Conservation (phyloP, 2,797 vertebrate genomes). For the Anableps anableps region DNA sequence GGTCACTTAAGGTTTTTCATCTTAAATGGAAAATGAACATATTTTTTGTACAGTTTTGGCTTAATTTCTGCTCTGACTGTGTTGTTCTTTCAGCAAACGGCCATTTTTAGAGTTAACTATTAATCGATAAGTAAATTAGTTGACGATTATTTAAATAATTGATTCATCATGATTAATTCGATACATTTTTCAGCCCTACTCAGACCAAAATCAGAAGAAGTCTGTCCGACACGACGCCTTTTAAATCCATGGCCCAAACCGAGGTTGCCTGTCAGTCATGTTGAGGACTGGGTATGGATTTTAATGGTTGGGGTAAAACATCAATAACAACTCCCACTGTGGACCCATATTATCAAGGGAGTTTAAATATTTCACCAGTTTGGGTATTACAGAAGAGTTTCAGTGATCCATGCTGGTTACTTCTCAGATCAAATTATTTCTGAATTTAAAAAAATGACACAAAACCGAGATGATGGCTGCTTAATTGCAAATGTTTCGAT, state of each 20-base stretch:
- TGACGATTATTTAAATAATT: too few relatives aligned
- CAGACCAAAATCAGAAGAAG: neutral
- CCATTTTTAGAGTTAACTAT: too few relatives aligned
- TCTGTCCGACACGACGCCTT: neutral
- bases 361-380: slow-evolving; percentile 10
- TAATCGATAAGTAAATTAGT: too few relatives aligned
- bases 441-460: neutral
- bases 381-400: neutral
- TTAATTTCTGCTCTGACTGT: too few relatives aligned
- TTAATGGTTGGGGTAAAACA: slow-evolving; percentile 9
- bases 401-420: neutral
- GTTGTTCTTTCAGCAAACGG: too few relatives aligned
- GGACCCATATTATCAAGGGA: neutral
- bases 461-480: neutral
- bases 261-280: neutral
- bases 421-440: slow-evolving; percentile 8
- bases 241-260: neutral
- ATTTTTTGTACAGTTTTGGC: too few relatives aligned
- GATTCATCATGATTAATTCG: too few relatives aligned
- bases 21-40: too few relatives aligned
- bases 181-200: too few relatives aligned
- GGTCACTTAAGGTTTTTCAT: too few relatives aligned
- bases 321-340: slow-evolving; percentile 6
- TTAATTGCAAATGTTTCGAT: neutral
- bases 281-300: neutral